Evolutionary conservation across 2,113 vertebrate genomes (phyloP), one percentile per base, ranked within the genome.

Genomic region (Suncus etruscus): DNA sequence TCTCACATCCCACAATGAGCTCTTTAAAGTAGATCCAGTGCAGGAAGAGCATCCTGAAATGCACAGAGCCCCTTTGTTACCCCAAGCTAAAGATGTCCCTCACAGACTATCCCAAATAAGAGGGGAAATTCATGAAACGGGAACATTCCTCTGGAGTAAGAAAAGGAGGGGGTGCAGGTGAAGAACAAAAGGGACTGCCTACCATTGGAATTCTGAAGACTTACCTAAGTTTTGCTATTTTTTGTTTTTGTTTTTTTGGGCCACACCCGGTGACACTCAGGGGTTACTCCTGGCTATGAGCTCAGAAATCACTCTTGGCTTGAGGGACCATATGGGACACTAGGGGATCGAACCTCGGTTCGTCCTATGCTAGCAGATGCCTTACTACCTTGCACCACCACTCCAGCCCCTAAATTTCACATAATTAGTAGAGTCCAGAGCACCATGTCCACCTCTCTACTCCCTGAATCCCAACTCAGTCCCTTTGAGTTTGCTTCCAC

Each of bases 31-130:
- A 31, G 75, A 66, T 12, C 3, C 14, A 5, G 68, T 0, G 12
- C 22, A 72, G 24, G 20, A 18, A 3, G 32, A 3, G 24, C 68
- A 51, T 15, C 48, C 47, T n/a, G 50, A 88, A 61, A 78, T 0
- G 70, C 72, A 89, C 48, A n/a, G 54, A 7, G 48, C 2, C 4
- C 29, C 50, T 90, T 69, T 50, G 72, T 87, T 83, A 73, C 83
- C 27, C 79, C 68, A n/a, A 58, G 20, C 58, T 58, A 70, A 47
- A 29, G 61, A 29, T 1, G 15, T 45, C 58, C 47, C 89, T 90
- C 61, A 66, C 50, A 22, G 85, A 68, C 66, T 27, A 58, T 72
- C 75, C 5, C 51, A 92, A 78, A 84, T 79, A 91, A 93, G 65
- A 29, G 61, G 27, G 84, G 69, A 39, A 3, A 25, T 73, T 79